Conservation (phyloP, 2,888 invertebrate genomes). For the Netelia inedita region DNA sequence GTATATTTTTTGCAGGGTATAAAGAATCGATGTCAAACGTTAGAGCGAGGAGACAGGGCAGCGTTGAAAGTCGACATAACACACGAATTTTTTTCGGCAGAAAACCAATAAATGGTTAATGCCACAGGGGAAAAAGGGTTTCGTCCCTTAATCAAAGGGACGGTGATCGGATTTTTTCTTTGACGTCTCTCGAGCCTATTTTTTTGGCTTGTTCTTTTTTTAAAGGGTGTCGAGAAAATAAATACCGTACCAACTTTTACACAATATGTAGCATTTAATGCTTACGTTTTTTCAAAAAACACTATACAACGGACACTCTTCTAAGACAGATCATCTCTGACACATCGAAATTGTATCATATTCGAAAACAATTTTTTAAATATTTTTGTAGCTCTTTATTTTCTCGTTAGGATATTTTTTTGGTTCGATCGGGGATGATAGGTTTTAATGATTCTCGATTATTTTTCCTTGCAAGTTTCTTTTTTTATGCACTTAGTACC, state of each 20-base stretch:
- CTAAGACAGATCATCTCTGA: constrained; percentile 84
- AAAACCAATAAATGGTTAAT: too few species aligned
- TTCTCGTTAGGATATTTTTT: constrained; percentile 37
- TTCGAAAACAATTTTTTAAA: background rate
- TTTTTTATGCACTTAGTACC: constrained; percentile 77
- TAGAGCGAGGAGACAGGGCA: too few species aligned
- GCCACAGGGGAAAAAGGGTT: too few species aligned
- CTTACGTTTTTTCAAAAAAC: constrained; percentile 84
- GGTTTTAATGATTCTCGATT: background rate
- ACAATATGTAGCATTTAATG: constrained; percentile 85
- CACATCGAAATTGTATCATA: constrained; percentile 65
- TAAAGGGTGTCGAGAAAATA: constrained; percentile 69
- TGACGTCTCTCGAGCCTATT: background rate
- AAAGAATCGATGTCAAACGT: too few species aligned
- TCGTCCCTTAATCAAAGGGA: too few species aligned
- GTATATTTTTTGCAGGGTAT: too few species aligned
- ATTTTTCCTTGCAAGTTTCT: constrained; percentile 42
- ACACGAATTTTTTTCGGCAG: too few species aligned
- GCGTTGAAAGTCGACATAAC: too few species aligned
- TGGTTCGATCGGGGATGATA: background rate
- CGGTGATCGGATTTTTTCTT: background rate
- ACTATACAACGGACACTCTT: constrained; percentile 85
- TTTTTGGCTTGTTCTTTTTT: background rate
- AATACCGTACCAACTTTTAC: constrained; percentile 80
- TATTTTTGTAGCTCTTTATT: constrained; percentile 52